Evolutionary conservation across 53 echinoderm and acorn worm genomes (phyloP), one percentile per base, ranked within the genome.

Genomic region (Patiria pectinifera): DNA sequence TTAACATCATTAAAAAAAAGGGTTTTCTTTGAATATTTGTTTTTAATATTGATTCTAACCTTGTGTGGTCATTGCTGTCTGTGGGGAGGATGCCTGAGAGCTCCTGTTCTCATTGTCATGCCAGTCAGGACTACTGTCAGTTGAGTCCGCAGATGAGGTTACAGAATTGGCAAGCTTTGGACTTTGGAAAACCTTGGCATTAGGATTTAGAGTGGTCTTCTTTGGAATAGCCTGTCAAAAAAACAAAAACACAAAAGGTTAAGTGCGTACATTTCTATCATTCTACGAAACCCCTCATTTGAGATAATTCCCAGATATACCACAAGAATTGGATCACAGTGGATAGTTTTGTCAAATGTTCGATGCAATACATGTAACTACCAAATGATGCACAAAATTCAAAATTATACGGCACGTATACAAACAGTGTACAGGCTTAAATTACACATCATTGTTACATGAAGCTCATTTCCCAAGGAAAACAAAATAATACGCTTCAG

Each of bases 181-280:
- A 88, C 95, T 95, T 91, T 95, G 95, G 91, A 98, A 98, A 86
- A 95, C 96, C 96, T 98, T 98, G 62, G 99, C 99, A 95, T 98
- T 98, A 71, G 99, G 99, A 92, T 98, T 98, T 89, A 98, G 94
- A 75, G 99, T 98, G 26, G 92, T 93, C 93, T 97, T 97, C 58
- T 95, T 97, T 69, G 96, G 87, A 91, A 92, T 93, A 87, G 94
- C 96, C 97, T 97, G 94, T 45, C 84, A 60, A 45, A 92, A 81
- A 45, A 79, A 74, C 4, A 74, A 19, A 46, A 53, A 53, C 8
- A 79, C 47, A 79, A 43, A 43, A 46, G 16, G 80, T 44, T 79
- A 76, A 35, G 21, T 5, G 53, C 35, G 35, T 35, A 78, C 45
- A 45, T 78, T 10, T 15, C 3, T 43, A 24, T 78, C 76, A 35